These are phyloP conservation scores for Drosophila cyrtoloma DNA, from an alignment of 2,888 invertebrate species.

Conservation along the genomic window DNA sequence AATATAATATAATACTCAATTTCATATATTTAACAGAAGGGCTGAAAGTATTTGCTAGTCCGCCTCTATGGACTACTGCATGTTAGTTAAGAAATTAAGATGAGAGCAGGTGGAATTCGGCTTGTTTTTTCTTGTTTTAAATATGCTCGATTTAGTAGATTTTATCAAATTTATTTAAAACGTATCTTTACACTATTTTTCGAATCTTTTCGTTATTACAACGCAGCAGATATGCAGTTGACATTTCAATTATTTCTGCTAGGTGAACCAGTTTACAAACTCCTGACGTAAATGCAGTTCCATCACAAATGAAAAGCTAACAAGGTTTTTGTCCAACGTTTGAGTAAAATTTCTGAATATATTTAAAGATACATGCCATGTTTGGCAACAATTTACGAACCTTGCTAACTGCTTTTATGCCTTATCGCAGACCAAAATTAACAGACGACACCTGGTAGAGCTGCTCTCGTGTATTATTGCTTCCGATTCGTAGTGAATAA, in stretches of 20 bases:
- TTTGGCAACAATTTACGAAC: conserved; percentile 30
- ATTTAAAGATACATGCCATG: conserved; percentile 21
- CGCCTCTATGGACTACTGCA: background rate
- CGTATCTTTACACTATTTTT: background rate
- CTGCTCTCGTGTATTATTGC: conserved; percentile 63
- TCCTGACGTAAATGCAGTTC: conserved; percentile 47
- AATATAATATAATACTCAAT: too few relatives aligned
- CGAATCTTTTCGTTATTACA: conserved; percentile 13
- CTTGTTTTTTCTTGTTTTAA: background rate
- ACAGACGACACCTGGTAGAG: conserved; percentile 43
- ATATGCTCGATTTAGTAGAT: background rate
- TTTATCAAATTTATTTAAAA: background rate
- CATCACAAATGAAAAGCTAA: conserved; percentile 27
- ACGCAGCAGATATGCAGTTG: conserved; percentile 46
- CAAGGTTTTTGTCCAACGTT: conserved; percentile 3
- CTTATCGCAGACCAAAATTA: conserved; percentile 68
- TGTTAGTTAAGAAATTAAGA: background rate
- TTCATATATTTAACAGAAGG: background rate
- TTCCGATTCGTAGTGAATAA: conserved; percentile 77
- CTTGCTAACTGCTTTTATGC: conserved; percentile 25
- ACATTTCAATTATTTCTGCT: conserved; percentile 58
- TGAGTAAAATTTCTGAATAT: conserved; percentile 16
- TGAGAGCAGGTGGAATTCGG: background rate
- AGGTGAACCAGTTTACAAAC: conserved; percentile 16
- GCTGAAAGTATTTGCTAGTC: background rate